Evolutionary conservation across 2,797 vertebrate species (phyloP).

Genomic region (Chelonia mydas): DNA sequence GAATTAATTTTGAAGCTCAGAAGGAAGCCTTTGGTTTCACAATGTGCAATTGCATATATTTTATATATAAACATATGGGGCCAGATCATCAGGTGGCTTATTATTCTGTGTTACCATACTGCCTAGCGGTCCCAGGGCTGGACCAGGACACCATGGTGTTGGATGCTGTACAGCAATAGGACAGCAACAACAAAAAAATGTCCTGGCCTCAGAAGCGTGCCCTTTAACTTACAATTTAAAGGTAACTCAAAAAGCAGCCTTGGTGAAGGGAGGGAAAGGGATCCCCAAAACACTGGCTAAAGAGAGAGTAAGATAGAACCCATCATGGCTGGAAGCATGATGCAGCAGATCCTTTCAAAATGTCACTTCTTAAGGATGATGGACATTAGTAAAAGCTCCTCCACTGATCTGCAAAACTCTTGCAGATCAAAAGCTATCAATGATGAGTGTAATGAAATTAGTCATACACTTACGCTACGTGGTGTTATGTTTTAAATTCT

Average conservation of each 20-base stretch:
- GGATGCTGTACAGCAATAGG: neutral
- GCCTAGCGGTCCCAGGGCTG: neutral
- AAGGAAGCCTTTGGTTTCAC: neutral
- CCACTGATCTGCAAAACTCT: neutral
- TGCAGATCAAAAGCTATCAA: neutral
- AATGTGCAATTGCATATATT: neutral
- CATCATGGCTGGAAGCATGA: fast-evolving
- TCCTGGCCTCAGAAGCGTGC: neutral
- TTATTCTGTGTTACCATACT: neutral
- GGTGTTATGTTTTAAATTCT: neutral
- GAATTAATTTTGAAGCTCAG: fast-evolving
- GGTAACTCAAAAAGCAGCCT: neutral
- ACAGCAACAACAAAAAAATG: neutral
- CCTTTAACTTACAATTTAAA: neutral
- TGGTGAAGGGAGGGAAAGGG: neutral
- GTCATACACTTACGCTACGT: neutral
- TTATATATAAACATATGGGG: neutral
- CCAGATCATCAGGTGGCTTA: neutral
- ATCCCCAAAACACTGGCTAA: fast-evolving
- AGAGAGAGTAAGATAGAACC: neutral
- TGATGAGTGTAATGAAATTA: slow-evolving; percentile 15
- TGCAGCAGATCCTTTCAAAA: neutral
- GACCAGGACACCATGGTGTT: neutral
- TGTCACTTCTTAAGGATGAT: fast-evolving
- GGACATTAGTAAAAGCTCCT: neutral